A percentile compares a stretch with the other conserved stretches of the same genome.
Conservation (phyloP, 2,888 invertebrate species). For the Notodonta dromedarius region DNA sequence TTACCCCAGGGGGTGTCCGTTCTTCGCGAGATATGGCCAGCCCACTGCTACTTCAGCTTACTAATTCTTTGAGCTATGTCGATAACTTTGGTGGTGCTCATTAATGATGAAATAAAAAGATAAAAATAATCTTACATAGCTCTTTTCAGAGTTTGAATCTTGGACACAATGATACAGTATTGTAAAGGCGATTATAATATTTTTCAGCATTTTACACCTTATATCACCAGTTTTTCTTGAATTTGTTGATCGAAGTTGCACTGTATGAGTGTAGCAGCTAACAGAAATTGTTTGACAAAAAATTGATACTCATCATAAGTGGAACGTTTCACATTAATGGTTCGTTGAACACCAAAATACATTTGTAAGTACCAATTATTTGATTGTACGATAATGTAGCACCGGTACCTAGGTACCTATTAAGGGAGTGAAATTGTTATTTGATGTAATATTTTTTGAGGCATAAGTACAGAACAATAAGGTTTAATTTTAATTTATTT, state of each 20-base stretch:
- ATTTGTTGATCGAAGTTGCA: not conserved
- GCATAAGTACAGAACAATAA: too few relatives aligned
- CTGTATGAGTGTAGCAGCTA: not conserved
- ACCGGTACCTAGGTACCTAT: too few relatives aligned
- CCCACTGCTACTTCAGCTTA: too few relatives aligned
- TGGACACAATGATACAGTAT: not conserved
- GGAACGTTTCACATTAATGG: not conserved
- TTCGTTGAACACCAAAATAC: not conserved
- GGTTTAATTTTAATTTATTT: too few relatives aligned
- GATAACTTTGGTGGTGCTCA: too few relatives aligned
- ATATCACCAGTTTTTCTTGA: not conserved
- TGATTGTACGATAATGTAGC: too few relatives aligned
- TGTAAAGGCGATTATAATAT: not conserved
- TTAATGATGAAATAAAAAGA: not conserved
- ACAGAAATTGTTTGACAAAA: not conserved
- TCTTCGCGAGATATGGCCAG: too few relatives aligned
- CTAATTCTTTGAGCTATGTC: too few relatives aligned
- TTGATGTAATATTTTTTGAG: too few relatives aligned
- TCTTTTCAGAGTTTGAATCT: constrained; percentile 7
- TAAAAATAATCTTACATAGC: constrained; percentile 11
- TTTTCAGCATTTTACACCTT: not conserved
- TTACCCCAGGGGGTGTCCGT: too few relatives aligned
- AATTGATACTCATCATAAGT: not conserved
- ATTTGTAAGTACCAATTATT: too few relatives aligned
- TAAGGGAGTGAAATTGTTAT: too few relatives aligned